Evolutionary conservation across 2,113 vertebrate species (phyloP).

Genomic region (Terrapene triunguis): DNA sequence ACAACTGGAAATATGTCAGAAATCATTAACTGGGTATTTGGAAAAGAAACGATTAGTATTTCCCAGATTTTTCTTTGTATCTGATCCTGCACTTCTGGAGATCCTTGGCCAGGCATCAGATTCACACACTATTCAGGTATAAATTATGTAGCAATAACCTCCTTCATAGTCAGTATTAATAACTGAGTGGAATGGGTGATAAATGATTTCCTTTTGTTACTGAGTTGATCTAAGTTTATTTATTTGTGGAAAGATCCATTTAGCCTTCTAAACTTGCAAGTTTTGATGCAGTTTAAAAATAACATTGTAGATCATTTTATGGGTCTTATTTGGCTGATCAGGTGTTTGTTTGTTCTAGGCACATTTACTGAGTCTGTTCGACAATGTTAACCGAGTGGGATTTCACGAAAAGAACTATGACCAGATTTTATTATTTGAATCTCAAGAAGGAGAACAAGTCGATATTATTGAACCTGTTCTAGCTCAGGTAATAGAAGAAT

Average conservation of each 20-base stretch:
- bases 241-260: not conserved
- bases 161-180: not conserved
- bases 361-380: slow-evolving; percentile 80
- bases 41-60: slow-evolving; percentile 85
- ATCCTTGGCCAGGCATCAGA: slow-evolving; percentile 87
- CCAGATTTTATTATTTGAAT: slow-evolving; percentile 79
- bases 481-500: slow-evolving; percentile 75
- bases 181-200: not conserved
- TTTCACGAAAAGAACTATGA: slow-evolving; percentile 80
- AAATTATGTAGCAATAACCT: not conserved
- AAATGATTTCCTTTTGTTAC: not conserved
- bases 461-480: slow-evolving; percentile 77
- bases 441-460: slow-evolving; percentile 79
- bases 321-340: not conserved
- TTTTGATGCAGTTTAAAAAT: slow-evolving; percentile 18
- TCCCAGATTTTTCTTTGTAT: slow-evolving; percentile 87
- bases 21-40: slow-evolving; percentile 85
- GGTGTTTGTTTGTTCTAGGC: slow-evolving; percentile 57
- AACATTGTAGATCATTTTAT: not conserved
- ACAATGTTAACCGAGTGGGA: slow-evolving; percentile 79
- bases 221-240: not conserved
- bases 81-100: slow-evolving; percentile 85
- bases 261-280: not conserved
- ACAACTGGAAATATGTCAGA: slow-evolving; percentile 87
- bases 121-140: slow-evolving; percentile 88